Base-by-base conservation (phyloP, 2,113 vertebrate genomes). In the Halcyon malimbica region DNA sequence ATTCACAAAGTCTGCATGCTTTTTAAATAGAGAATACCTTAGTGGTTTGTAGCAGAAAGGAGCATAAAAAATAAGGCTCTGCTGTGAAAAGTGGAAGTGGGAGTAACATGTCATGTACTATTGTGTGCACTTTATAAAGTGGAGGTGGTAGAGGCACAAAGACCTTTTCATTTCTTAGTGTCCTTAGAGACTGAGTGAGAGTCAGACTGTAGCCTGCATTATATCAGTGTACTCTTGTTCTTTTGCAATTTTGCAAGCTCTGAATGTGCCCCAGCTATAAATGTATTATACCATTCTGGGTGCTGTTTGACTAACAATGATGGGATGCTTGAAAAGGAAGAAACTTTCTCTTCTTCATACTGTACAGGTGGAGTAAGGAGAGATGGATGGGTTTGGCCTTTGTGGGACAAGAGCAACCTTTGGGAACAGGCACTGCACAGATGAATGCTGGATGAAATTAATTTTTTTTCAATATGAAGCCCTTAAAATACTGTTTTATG, bases 61-160 rank as follows among this genome's bases (percentile, higher is more conserved):
- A 92, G 26, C 17, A 63, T 44, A 41, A 89, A 89, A 83, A 91
- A 56, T 83, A 12, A 89, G 16, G 20, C 59, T 93, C 28, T 59
- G 15, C 67, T 56, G 41, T 83, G 74, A 92, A 79, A 82, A 94
- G 42, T 85, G 41, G 29, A 95, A 78, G 95, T 94, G 86, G 94
- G 90, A 96, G 90, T 89, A 88, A 73, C 29, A 0, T 85, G 60
- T 90, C 81, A 90, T 6, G 9, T 84, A 64, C 64, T 54, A 75
- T 92, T 96, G 68, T 84, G 79, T 2, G 5, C 51, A 53, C 74
- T 91, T 54, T 44, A 6, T 62, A 63, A 93, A 91, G n/a, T 42
- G 90, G 97, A 93, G 93, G 87, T 80, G 93, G 64, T 57, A 53
- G 89, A 94, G 65, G 78, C 83, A 94, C 81, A 94, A 96, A 95